Base-by-base conservation (phyloP, 1,140 invertebrate species). In the Lepidotrigona ventralis region DNA sequence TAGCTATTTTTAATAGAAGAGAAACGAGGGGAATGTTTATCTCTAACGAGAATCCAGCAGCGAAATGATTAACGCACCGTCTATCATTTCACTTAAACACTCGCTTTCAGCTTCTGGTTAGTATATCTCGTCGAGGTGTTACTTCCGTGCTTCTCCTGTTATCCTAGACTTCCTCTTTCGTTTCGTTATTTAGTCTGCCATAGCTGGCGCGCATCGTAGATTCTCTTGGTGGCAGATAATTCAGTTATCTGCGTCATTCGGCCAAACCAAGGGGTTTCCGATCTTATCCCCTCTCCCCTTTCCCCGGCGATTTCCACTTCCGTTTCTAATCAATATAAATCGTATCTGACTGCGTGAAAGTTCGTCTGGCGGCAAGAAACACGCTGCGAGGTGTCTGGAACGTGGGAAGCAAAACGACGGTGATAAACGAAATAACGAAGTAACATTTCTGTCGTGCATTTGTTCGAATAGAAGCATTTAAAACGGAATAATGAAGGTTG, bases 281-380 rank as follows among this genome's bases (percentile, higher is more conserved):
- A 60, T 33, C 69, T 73, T 56, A 21, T 87, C 33, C 33, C 33
- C 33, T 33, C 33, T 82, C 33, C 64, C 46, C 33, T 19, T 69
- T 63, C 33, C 17, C 39, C 19, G 9, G 53, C 29, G 58, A 53
- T 78, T 72, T 56, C 46, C 64, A 54, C 77, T 46, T 66, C 70
- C 84, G 81, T 79, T 90, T 84, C 82, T 76, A 88, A 92, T 91
- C 90, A 86, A 91, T 91, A 91, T 85, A 88, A 86, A 91, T 91
- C 90, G 87, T 88, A 89, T 89, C 90, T 88, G 88, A 81, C 87
- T 75, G 19, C 56, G 81, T 76, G 53, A 77, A 33, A 81, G 76
- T 72, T 76, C 79, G 68, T 63, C 29, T 53, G 26, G 5, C 21
- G 2, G 29, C 26, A 11, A 51, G 19, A 56, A 54, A 64, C 15